phyloP scores from a whole-genome alignment of 2,888 invertebrate species.

The Teleiodes luculella region DNA sequence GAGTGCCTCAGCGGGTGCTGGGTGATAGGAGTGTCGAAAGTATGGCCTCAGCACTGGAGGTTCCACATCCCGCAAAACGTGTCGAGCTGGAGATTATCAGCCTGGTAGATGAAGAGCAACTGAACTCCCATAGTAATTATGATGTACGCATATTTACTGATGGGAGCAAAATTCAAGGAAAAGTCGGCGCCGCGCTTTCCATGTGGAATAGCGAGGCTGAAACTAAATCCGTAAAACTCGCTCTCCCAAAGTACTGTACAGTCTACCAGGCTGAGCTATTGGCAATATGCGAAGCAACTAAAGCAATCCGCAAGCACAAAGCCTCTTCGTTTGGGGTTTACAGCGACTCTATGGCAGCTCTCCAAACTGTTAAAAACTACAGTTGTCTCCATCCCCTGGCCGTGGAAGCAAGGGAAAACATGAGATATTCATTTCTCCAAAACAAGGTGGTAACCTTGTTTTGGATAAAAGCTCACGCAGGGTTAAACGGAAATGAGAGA shows the following conservation, averaged over 20 bases:
- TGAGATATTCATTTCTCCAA: neutral
- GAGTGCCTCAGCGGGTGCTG: too few relatives aligned
- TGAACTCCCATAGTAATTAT: too few relatives aligned
- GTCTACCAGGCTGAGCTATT: conserved; percentile 12
- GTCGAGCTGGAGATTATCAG: neutral
- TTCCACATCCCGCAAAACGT: conserved; percentile 6
- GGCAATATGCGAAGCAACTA: neutral
- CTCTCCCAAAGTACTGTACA: conserved; percentile 1
- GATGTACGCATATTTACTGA: too few relatives aligned
- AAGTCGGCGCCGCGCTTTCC: neutral
- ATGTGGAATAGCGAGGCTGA: neutral
- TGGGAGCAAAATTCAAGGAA: neutral
- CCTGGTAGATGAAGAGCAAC: neutral
- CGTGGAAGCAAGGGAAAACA: neutral
- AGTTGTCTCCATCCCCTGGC: neutral
- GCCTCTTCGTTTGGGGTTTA: neutral
- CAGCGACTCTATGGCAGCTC: conserved; percentile 6
- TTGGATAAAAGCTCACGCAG: neutral
- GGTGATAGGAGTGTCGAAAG: conserved; percentile 21
- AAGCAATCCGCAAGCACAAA: too few relatives aligned
- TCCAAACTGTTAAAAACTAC: neutral
- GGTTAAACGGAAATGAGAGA: neutral
- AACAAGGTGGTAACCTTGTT: neutral
- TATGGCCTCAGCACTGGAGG: neutral
- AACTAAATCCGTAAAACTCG: conserved; percentile 5